Conservation (phyloP, 2,888 invertebrate genomes). For the Tenthredo scrophulariae region DNA sequence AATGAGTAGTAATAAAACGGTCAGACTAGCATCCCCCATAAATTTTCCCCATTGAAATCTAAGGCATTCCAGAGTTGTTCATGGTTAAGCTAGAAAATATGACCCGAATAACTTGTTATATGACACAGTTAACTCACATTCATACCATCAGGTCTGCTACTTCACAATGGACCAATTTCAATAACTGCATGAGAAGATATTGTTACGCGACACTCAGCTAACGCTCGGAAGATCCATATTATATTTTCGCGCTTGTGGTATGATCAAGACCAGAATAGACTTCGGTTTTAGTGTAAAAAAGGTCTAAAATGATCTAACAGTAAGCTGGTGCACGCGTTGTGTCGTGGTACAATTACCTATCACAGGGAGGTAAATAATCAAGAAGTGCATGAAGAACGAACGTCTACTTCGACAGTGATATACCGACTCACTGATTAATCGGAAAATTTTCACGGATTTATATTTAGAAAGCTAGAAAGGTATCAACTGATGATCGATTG, state of each 20-base stretch:
- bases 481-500: no score
- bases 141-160: not conserved
- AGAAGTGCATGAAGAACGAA: not conserved
- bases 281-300: not conserved
- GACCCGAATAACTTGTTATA: not conserved
- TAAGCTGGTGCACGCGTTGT: not conserved
- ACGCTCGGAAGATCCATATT: not conserved
- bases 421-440: not conserved
- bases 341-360: not conserved
- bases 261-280: not conserved
- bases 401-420: not conserved
- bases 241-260: not conserved
- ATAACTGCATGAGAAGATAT: not conserved
- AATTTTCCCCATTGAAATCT: not conserved
- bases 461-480: no score
- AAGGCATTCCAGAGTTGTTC: not conserved
- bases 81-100: not conserved
- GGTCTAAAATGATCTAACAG: not conserved
- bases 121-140: not conserved
- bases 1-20: not conserved
- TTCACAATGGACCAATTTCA: not conserved
- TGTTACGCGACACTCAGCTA: not conserved
- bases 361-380: not conserved
- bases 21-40: not conserved
- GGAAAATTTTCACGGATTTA: not conserved